phyloP scores from a whole-genome alignment of 2,888 invertebrate genomes.

The Coleophora deauratella region DNA sequence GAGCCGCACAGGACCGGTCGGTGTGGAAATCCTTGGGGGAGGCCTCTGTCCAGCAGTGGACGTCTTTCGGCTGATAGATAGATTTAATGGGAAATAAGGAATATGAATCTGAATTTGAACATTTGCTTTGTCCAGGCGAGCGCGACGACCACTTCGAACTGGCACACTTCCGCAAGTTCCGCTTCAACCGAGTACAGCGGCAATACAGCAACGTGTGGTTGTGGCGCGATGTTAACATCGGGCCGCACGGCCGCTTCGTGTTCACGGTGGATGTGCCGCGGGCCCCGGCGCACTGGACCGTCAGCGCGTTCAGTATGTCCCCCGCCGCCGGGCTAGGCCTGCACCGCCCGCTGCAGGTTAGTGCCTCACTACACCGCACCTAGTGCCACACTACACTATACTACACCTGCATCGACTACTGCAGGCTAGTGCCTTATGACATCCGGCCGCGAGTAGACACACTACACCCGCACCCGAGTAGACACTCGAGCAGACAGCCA shows the following conservation, averaged over 20 bases:
- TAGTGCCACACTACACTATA: too few relatives aligned
- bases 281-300: constrained; percentile 91
- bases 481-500: too few relatives aligned
- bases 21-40: too few relatives aligned
- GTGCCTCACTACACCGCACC: constrained; percentile 18
- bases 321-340: constrained; percentile 89
- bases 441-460: too few relatives aligned
- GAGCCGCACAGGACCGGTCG: too few relatives aligned
- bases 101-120: too few relatives aligned
- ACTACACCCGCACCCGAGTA: too few relatives aligned
- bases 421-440: too few relatives aligned
- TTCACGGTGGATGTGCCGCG: constrained; percentile 90
- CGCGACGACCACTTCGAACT: constrained; percentile 80
- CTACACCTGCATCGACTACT: too few relatives aligned
- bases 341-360: constrained; percentile 81
- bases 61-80: too few relatives aligned
- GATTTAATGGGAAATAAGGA: too few relatives aligned
- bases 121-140: constrained; percentile 50
- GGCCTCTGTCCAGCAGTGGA: too few relatives aligned
- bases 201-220: constrained; percentile 97
- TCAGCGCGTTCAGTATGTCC: constrained; percentile 94
- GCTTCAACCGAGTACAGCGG: constrained; percentile 90
- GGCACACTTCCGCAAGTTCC: constrained; percentile 83
- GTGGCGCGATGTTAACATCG: constrained; percentile 95
- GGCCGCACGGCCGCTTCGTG: constrained; percentile 89